Evolutionary conservation across 2,888 invertebrate genomes (phyloP).

Genomic region (Brachyptera putata): DNA sequence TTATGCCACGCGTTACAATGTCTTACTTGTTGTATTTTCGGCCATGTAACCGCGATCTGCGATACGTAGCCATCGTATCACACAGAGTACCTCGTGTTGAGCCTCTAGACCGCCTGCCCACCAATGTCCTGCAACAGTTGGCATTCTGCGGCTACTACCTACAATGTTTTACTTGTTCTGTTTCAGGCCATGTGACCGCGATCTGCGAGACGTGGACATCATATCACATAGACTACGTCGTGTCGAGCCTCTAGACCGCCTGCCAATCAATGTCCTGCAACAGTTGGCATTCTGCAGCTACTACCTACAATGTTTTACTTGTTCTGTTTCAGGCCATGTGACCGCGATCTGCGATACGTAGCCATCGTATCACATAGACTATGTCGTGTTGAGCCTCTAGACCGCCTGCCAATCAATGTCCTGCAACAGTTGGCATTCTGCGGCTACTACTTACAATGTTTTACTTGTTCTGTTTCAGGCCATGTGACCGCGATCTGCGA

Average conservation of each 20-base stretch:
- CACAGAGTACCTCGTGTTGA: slow-evolving; percentile 60
- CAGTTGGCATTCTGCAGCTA: slow-evolving; percentile 71
- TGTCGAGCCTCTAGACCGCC: slow-evolving; percentile 58
- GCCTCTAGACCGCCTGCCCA: slow-evolving; percentile 59
- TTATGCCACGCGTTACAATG: no score
- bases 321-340: slow-evolving; percentile 59
- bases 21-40: no score
- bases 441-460: slow-evolving; percentile 72
- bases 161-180: no score
- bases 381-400: slow-evolving; percentile 58
- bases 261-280: slow-evolving; percentile 65
- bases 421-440: slow-evolving; percentile 69
- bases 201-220: slow-evolving; percentile 66
- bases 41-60: slow-evolving; percentile 66
- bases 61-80: slow-evolving; percentile 69
- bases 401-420: slow-evolving; percentile 62
- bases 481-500: slow-evolving; percentile 65
- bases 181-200: slow-evolving; percentile 64
- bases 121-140: slow-evolving; percentile 66
- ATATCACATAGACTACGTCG: slow-evolving; percentile 63
- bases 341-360: slow-evolving; percentile 67
- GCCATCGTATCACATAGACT: slow-evolving; percentile 65
- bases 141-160: slow-evolving; percentile 71
- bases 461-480: slow-evolving; percentile 54
- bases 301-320: no score